Conservation (phyloP, 2,113 vertebrate genomes). For the Vimba vimba region DNA sequence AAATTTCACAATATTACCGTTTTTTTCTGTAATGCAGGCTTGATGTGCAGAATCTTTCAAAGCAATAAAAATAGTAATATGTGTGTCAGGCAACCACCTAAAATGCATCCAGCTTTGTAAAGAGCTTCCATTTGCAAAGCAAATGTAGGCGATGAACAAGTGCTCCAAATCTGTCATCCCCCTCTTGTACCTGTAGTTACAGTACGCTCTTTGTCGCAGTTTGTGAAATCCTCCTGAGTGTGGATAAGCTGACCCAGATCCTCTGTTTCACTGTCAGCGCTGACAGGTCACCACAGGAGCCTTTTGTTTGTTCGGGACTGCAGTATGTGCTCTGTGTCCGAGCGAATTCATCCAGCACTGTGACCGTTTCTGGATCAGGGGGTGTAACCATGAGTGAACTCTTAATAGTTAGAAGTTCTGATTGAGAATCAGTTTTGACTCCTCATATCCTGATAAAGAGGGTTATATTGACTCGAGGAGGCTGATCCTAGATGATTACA, state of each 20-base stretch:
- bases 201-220: constrained; percentile 16
- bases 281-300: constrained; percentile 17
- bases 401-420: background rate
- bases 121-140: background rate
- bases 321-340: background rate
- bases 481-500: constrained; percentile 11
- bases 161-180: background rate
- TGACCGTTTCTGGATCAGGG: background rate
- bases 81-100: background rate
- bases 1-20: too few species aligned
- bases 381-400: background rate
- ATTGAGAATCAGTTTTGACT: constrained; percentile 12
- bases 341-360: too few species aligned
- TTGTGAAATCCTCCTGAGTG: background rate
- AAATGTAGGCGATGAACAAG: background rate
- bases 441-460: constrained; percentile 4
- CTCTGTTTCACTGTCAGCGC: background rate
- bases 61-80: too few species aligned
- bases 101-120: constrained; percentile 1
- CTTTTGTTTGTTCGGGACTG: background rate
- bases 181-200: constrained; percentile 23
- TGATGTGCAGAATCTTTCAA: too few species aligned
- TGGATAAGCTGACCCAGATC: constrained; percentile 33
- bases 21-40: too few species aligned
- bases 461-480: background rate